phyloP scores from a whole-genome alignment of 2,888 invertebrate species.

The Drosophila picticornis region DNA sequence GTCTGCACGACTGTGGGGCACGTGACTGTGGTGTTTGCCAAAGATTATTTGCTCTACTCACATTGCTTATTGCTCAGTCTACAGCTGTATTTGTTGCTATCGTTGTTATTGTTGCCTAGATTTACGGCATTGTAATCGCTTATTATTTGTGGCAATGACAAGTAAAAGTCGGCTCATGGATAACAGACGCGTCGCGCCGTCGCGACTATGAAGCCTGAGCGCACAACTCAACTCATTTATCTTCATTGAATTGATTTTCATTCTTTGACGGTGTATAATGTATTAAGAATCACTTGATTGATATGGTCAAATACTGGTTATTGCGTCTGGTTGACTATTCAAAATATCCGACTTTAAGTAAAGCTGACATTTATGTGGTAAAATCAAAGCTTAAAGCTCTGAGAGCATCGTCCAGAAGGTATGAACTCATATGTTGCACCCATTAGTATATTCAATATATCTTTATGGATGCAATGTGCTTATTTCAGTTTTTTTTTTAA shows the following conservation, averaged over 20 bases:
- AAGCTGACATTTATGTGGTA: background rate
- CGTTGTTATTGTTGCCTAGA: slow-evolving; percentile 31
- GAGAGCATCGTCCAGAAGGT: background rate
- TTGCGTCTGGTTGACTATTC: background rate
- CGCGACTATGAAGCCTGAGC: slow-evolving; percentile 5
- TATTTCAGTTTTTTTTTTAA: background rate
- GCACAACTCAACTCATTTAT: slow-evolving; percentile 58
- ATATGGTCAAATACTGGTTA: slow-evolving; percentile 16
- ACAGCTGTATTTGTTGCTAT: slow-evolving; percentile 11
- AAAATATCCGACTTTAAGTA: background rate
- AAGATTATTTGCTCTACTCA: slow-evolving; percentile 4
- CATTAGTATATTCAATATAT: background rate
- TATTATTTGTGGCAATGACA: slow-evolving; percentile 62
- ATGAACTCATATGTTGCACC: background rate
- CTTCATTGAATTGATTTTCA: slow-evolving; percentile 57
- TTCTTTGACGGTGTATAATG: slow-evolving; percentile 18
- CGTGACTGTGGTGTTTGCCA: slow-evolving; percentile 46
- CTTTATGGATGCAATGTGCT: background rate
- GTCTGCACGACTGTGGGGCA: slow-evolving; percentile 22
- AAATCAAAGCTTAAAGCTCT: background rate
- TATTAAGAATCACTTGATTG: slow-evolving; percentile 35
- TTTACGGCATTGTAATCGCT: slow-evolving; percentile 67
- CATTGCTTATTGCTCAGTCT: slow-evolving; percentile 19
- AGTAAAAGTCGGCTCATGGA: slow-evolving; percentile 42
- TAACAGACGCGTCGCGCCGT: background rate